phyloP scores from a whole-genome alignment of 35 echinoderm and acorn worm genomes.

The Apostichopus japonicus region DNA sequence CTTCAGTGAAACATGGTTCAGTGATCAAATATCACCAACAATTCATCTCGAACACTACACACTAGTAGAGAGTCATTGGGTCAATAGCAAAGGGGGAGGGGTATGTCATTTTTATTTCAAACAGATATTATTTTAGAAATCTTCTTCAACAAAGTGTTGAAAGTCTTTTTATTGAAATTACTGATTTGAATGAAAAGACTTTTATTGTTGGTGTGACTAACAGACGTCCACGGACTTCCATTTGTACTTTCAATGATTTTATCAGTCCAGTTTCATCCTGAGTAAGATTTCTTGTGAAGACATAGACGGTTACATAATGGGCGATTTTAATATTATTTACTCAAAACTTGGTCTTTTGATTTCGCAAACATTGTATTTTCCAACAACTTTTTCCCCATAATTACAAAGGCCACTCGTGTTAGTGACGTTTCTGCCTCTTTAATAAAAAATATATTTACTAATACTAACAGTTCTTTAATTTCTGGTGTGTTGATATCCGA shows the following conservation, averaged over 20 bases:
- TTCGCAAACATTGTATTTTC: neutral
- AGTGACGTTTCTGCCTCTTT: neutral
- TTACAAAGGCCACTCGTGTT: slow-evolving; percentile 2
- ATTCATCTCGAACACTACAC: neutral
- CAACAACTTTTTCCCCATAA: neutral
- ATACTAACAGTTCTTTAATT: neutral
- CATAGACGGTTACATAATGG: neutral
- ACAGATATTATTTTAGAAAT: neutral
- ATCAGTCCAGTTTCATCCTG: neutral
- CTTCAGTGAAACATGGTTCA: neutral
- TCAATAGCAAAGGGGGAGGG: neutral
- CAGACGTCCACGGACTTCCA: neutral
- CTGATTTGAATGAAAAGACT: neutral
- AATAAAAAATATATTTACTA: slow-evolving; percentile 19
- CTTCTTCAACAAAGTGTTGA: neutral
- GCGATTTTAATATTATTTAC: slow-evolving; percentile 8
- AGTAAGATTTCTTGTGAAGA: slow-evolving; percentile 8
- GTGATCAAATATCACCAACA: neutral
- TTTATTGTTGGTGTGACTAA: slow-evolving; percentile 1
- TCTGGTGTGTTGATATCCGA: neutral
- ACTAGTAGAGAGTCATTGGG: neutral
- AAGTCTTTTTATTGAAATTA: slow-evolving; percentile 19
- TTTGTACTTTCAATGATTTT: neutral
- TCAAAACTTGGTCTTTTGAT: neutral
- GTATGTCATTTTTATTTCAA: neutral